A percentile compares a stretch with the other conserved stretches of the same genome.
These are phyloP conservation scores for Bombus sibiricus DNA, from an alignment of 1,140 invertebrate species.

Conservation along the genomic window DNA sequence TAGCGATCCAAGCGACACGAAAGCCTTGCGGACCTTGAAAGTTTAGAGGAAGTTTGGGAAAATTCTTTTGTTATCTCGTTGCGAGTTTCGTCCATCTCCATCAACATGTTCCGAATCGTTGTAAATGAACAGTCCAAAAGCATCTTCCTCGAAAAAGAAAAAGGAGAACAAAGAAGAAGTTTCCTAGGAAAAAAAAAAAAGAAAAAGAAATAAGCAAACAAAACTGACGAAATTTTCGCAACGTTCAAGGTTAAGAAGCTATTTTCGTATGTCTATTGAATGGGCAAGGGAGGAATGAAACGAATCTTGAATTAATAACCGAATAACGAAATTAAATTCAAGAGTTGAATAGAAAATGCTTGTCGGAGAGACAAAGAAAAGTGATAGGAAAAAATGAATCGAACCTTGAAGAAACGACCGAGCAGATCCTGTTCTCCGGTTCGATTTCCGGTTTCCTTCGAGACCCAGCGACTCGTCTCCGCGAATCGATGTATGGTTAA, in stretches of 20 bases:
- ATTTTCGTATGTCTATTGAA: too few relatives aligned
- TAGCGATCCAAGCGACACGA: neutral
- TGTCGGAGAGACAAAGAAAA: neutral
- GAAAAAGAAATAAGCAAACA: too few relatives aligned
- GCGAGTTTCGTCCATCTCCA: neutral
- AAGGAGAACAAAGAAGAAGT: fast-evolving
- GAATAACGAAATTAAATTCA: neutral
- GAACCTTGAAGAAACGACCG: neutral
- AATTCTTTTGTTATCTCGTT: neutral
- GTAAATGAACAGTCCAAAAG: neutral
- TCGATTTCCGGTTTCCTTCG: constrained; percentile 64
- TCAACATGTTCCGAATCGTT: neutral
- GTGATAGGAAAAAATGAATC: neutral
- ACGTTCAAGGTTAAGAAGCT: too few relatives aligned
- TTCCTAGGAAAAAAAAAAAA: neutral
- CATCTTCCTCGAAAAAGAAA: neutral
- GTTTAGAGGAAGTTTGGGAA: neutral
- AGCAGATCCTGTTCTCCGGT: constrained; percentile 11
- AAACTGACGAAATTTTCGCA: too few relatives aligned
- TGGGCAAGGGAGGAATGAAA: too few relatives aligned
- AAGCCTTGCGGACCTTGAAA: neutral
- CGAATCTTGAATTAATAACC: neutral
- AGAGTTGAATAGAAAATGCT: neutral
- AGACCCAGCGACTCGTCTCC: constrained; percentile 44
- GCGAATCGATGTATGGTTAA: constrained; percentile 60